Percentiles rank a stretch among this genome's conserved stretches.
These are phyloP conservation scores for Bujurquina vittata DNA, from an alignment of 2,113 vertebrate genomes.

Conservation along the genomic window DNA sequence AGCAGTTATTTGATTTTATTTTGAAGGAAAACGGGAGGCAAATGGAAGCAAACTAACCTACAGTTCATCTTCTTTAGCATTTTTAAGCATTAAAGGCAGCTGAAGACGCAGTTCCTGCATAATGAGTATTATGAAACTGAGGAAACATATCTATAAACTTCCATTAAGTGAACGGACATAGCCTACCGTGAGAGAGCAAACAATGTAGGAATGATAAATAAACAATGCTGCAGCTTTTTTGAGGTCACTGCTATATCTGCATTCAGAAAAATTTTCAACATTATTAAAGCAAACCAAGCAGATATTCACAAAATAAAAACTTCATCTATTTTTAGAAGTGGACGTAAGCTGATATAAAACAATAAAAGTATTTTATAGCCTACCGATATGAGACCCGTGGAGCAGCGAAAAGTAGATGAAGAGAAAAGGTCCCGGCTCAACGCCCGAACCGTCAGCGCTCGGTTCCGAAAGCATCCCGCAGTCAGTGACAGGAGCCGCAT, in stretches of 20 bases:
- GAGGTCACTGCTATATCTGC: background rate
- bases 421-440: conserved; percentile 38
- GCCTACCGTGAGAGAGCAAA: conserved; percentile 8
- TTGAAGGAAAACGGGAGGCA: background rate
- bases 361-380: conserved; percentile 1
- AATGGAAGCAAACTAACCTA: too few relatives aligned
- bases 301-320: background rate
- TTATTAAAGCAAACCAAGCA: background rate
- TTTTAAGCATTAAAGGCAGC: background rate
- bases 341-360: background rate
- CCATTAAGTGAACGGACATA: background rate
- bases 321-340: background rate
- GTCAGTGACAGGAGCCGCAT: conserved; percentile 51
- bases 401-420: background rate
- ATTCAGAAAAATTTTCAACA: background rate
- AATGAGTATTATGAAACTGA: conserved; percentile 19
- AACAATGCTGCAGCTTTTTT: conserved; percentile 28
- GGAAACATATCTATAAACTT: conserved; percentile 15
- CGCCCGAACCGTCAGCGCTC: conserved; percentile 5
- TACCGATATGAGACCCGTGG: conserved; percentile 17
- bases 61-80: background rate
- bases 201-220: conserved; percentile 15
- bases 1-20: background rate
- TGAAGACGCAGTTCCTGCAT: background rate
- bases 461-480: conserved; percentile 35